Conservation (phyloP, 2,888 invertebrate species). For the Stenichneumon culpator region DNA sequence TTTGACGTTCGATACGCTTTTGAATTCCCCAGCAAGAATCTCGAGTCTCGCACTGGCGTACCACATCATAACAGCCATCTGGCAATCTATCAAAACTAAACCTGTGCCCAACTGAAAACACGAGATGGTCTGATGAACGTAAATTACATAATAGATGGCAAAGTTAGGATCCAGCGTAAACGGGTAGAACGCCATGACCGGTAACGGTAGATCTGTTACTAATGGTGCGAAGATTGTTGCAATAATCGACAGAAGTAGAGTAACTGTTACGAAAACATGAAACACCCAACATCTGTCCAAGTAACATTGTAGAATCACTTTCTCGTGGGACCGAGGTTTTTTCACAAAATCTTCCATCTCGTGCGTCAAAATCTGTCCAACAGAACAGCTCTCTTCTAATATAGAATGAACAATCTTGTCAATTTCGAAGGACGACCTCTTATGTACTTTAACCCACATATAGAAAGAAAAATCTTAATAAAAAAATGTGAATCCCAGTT, state of each 20-base stretch:
- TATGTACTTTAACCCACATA: too few species aligned
- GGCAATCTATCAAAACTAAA: constrained; percentile 67
- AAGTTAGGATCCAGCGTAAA: constrained; percentile 53
- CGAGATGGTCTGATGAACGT: constrained; percentile 52
- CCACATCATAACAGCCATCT: constrained; percentile 71
- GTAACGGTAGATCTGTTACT: background rate
- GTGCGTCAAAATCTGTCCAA: constrained; percentile 39
- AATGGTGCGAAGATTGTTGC: background rate
- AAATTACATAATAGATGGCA: background rate
- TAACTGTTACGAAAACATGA: constrained; percentile 45
- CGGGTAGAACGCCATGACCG: constrained; percentile 40
- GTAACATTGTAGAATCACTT: constrained; percentile 62
- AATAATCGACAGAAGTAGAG: background rate
- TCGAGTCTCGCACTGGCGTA: constrained; percentile 70
- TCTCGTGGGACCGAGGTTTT: constrained; percentile 34
- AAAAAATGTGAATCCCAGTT: too few species aligned
- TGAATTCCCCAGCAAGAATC: constrained; percentile 46
- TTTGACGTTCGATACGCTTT: constrained; percentile 7
- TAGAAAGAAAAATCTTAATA: too few species aligned
- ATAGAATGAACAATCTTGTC: too few species aligned
- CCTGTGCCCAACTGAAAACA: constrained; percentile 52
- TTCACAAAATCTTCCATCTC: constrained; percentile 46
- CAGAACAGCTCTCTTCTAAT: background rate
- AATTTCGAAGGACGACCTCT: too few species aligned
- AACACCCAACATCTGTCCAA: constrained; percentile 48